Percentiles rank a stretch among this genome's conserved stretches.
phyloP scores from a whole-genome alignment of 2,888 invertebrate genomes.

The Eudasyphora cyanicolor region DNA sequence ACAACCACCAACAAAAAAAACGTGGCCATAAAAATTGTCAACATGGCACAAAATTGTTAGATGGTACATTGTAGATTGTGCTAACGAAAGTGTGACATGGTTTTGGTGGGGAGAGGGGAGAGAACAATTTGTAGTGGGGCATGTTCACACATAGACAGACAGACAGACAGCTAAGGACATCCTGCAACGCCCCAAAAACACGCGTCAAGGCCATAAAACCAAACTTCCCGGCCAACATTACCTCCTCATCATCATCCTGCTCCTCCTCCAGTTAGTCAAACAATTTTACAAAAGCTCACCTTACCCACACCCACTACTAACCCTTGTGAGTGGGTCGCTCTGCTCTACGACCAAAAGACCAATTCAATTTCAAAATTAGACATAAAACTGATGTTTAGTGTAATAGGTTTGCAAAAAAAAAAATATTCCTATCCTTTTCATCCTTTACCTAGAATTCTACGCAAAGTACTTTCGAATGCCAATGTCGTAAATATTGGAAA shows the following conservation, averaged over 20 bases:
- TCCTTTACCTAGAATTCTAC: neutral
- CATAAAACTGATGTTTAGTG: constrained; percentile 54
- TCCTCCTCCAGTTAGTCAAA: constrained; percentile 42
- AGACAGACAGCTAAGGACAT: neutral
- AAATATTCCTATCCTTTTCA: neutral
- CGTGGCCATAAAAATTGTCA: constrained; percentile 46
- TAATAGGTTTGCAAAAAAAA: constrained; percentile 36
- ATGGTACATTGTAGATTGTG: neutral
- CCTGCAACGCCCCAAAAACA: neutral
- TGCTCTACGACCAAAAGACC: neutral
- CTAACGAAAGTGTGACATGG: constrained; percentile 23
- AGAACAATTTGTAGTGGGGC: constrained; percentile 1
- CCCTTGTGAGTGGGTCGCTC: neutral
- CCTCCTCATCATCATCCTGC: neutral
- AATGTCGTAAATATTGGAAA: neutral
- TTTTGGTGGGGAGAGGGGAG: constrained; percentile 12
- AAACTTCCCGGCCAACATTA: constrained; percentile 21
- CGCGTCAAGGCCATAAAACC: neutral
- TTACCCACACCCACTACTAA: neutral
- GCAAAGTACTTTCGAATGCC: constrained; percentile 10
- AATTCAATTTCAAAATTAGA: constrained; percentile 38
- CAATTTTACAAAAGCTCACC: neutral
- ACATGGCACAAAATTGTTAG: constrained; percentile 42
- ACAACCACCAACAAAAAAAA: neutral
- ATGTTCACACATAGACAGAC: neutral